Base-by-base conservation (phyloP, 2,888 invertebrate genomes). In the Lathronympha strigana region DNA sequence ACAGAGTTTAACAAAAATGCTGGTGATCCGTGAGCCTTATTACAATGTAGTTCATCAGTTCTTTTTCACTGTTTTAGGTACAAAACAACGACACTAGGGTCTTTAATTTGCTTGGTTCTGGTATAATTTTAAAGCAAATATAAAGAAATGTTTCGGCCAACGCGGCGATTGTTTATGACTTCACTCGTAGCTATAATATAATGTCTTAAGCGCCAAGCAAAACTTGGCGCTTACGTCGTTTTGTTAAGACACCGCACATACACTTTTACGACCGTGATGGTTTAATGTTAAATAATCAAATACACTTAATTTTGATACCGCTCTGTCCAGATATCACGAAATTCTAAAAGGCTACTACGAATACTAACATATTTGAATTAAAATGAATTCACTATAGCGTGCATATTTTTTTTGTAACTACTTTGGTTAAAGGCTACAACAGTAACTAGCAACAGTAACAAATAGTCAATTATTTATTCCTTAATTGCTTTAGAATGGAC, bases 401-500 rank as follows among this genome's bases (percentile, higher is more conserved):
- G n/a, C n/a, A n/a, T n/a, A n/a, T n/a, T n/a, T n/a, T n/a, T n/a
- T n/a, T n/a, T n/a, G n/a, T n/a, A n/a, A n/a, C n/a, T n/a, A n/a
- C n/a, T n/a, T n/a, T n/a, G n/a, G n/a, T n/a, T n/a, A n/a, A n/a
- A n/a, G n/a, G 11, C 13, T 25, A 25, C 3, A 25, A 33, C 33
- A 9, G 3, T 33, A 11, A 1, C 11, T 1, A 9, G 9, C 8
- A 11, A 11, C 9, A 33, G 33, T 33, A 0, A 38, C 15, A 38
- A 15, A 3, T 4, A 43, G 38, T 63, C 49, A 21, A 28, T 63
- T 50, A 38, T 31, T 19, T 47, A 45, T 28, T 57, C 31, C 43
- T 43, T 40, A 61, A 61, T 43, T 33, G 50, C 53, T 19, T 17
- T 33, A 33, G 45, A 60, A 45, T 19, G 51, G 50, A 15, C 58